Evolutionary conservation across 2,797 vertebrate species (phyloP), one percentile per base, ranked within the genome.

Genomic region (Gallinago solitaria): DNA sequence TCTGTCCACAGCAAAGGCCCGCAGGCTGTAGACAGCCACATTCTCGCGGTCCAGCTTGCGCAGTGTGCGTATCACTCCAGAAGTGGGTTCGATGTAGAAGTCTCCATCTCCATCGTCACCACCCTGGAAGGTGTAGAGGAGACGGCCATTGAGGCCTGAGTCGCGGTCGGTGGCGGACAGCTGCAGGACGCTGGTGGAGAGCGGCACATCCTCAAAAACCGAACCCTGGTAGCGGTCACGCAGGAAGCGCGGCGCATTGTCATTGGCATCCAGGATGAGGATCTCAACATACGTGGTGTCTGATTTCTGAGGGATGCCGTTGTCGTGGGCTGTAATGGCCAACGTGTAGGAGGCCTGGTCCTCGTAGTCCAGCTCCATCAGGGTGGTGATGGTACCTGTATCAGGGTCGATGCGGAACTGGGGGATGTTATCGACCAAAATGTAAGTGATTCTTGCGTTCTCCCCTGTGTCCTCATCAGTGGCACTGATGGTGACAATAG

Each of bases 271-370:
- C 5, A 98, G 93, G 80, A 99, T 97, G 24, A 99, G 98, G 37
- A 99, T 99, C 97, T 99, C 99, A 30, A 99, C 98, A 0, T 99
- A 99, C 1, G 99, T 99, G 59, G 98, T 99, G 84, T 99, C 99
- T 0, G 99, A 99, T 93, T 99, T 99, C 97, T 99, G 99, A 1
- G 99, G 99, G 95, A 99, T 99, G 61, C 99, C 99, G 0, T 99
- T 99, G 98, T 99, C 99, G 8, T 98, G 98, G 33, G 99, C 99
- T 0, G 99, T 99, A 92, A 99, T 98, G 82, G 99, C 99, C 96
- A 99, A 95, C 0, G 99, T 99, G 97, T 99, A 99, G 48, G 99
- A 99, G 3, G 99, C 98, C 96, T 98, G 99, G 86, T 99, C 99
- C 95, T 99, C 99, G 0, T 99, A 99, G 97, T 99, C 99, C 12